Percentiles rank a stretch among this genome's conserved stretches.
Conservation (phyloP, 2,888 invertebrate species). For the Drosophila paracracens region DNA sequence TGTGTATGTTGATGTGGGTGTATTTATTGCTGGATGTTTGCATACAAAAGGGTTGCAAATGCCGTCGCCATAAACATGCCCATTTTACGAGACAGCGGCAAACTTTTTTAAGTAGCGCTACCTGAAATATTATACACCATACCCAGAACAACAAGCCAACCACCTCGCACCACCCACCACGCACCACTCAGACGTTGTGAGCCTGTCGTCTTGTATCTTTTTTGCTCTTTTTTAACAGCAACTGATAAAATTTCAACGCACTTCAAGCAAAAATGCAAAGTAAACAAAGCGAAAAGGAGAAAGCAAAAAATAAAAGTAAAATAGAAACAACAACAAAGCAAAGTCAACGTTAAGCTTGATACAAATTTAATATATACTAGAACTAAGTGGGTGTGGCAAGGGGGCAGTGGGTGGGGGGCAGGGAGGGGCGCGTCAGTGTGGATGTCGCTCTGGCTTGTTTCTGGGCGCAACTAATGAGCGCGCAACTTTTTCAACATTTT, state of each 20-base stretch:
- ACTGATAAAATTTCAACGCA: slow-evolving; percentile 54
- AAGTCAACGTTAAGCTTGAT: slow-evolving; percentile 69
- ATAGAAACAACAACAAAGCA: slow-evolving; percentile 13
- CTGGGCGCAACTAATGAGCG: slow-evolving; percentile 61
- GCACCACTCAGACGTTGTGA: background rate
- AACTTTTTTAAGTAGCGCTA: slow-evolving; percentile 72
- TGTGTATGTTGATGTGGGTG: slow-evolving; percentile 3
- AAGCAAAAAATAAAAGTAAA: slow-evolving; percentile 29
- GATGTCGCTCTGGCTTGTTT: slow-evolving; percentile 41
- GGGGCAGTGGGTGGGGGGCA: background rate
- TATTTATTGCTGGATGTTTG: slow-evolving; percentile 8
- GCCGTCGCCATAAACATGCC: slow-evolving; percentile 62
- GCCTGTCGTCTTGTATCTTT: slow-evolving; percentile 28
- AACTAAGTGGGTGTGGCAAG: slow-evolving; percentile 33
- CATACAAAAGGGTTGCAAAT: slow-evolving; percentile 47
- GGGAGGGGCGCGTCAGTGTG: slow-evolving; percentile 4
- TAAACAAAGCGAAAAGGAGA: slow-evolving; percentile 28
- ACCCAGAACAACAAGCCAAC: background rate
- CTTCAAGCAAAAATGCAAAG: slow-evolving; percentile 41
- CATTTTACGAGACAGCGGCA: slow-evolving; percentile 64
- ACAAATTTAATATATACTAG: slow-evolving; percentile 64
- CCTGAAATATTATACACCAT: slow-evolving; percentile 62
- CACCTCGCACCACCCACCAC: background rate
- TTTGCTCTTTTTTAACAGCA: slow-evolving; percentile 5
- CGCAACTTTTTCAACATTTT: slow-evolving; percentile 35